phyloP scores from a whole-genome alignment of 2,888 invertebrate genomes.

The Halictus ligatus region DNA sequence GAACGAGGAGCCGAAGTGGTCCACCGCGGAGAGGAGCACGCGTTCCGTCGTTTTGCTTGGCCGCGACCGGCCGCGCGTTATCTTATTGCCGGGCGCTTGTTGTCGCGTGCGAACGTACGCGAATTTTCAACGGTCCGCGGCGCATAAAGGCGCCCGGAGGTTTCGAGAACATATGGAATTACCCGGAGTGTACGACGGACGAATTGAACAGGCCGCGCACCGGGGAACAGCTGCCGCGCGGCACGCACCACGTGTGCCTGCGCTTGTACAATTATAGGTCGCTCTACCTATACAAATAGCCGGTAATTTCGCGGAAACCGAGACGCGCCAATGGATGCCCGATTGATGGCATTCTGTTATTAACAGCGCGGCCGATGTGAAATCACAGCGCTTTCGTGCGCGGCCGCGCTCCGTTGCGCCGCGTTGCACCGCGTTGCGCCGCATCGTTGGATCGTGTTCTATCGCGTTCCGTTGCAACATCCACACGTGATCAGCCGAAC shows the following conservation, averaged over 20 bases:
- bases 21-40: background rate
- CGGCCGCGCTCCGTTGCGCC: background rate
- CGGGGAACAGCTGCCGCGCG: constrained; percentile 55
- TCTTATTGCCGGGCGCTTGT: constrained; percentile 55
- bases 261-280: constrained; percentile 43
- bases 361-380: background rate
- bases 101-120: constrained; percentile 56
- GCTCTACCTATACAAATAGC: constrained; percentile 52
- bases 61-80: constrained; percentile 24
- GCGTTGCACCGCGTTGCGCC: background rate
- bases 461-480: too few relatives aligned
- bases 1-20: constrained; percentile 36
- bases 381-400: too few relatives aligned
- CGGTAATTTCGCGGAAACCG: constrained; percentile 40
- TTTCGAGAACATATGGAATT: constrained; percentile 63
- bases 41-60: background rate
- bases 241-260: constrained; percentile 6
- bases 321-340: constrained; percentile 11
- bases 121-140: constrained; percentile 62
- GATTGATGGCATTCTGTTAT: background rate
- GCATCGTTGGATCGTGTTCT: too few relatives aligned
- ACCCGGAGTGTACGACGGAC: constrained; percentile 43
- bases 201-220: constrained; percentile 53
- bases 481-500: too few relatives aligned
- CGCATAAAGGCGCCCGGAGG: constrained; percentile 44